These are phyloP conservation scores for Scarus forsteni DNA, from an alignment of 2,797 vertebrate species.

Conservation along the genomic window DNA sequence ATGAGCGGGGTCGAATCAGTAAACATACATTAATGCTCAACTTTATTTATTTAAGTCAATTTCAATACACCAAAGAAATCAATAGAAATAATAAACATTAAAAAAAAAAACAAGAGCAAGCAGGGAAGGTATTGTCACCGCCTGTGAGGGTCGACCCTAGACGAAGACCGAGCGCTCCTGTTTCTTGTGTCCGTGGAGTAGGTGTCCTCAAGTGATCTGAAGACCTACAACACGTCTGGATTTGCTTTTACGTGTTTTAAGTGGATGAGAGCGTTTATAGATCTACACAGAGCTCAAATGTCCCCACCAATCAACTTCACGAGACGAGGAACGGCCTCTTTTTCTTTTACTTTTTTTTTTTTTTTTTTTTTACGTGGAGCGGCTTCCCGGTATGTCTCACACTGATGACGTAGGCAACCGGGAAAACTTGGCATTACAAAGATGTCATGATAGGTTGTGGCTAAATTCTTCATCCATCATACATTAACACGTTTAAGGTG, in stretches of 20 bases:
- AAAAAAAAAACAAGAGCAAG: fast-evolving
- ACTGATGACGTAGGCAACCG: neutral
- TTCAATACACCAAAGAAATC: no score
- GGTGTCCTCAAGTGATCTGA: neutral
- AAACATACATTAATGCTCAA: no score
- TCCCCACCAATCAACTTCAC: constrained; percentile 37
- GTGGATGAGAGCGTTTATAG: neutral
- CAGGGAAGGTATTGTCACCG: neutral
- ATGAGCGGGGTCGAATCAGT: neutral
- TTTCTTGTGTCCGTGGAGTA: no score
- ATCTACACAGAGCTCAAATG: fast-evolving
- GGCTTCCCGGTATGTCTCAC: constrained; percentile 1
- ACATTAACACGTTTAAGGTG: no score
- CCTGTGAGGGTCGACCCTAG: fast-evolving
- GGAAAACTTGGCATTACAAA: no score
- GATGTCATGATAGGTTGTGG: no score
- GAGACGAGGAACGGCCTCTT: constrained; percentile 32
- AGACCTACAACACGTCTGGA: neutral
- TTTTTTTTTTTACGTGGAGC: no score
- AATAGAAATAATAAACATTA: no score
- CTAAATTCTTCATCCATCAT: no score
- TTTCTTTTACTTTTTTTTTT: no score
- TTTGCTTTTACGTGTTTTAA: fast-evolving
- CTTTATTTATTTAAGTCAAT: no score
- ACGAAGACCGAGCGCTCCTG: neutral